A percentile compares a stretch with the other conserved stretches of the same genome.
phyloP scores from a whole-genome alignment of 1,140 invertebrate genomes.

The Papilio glaucus region DNA sequence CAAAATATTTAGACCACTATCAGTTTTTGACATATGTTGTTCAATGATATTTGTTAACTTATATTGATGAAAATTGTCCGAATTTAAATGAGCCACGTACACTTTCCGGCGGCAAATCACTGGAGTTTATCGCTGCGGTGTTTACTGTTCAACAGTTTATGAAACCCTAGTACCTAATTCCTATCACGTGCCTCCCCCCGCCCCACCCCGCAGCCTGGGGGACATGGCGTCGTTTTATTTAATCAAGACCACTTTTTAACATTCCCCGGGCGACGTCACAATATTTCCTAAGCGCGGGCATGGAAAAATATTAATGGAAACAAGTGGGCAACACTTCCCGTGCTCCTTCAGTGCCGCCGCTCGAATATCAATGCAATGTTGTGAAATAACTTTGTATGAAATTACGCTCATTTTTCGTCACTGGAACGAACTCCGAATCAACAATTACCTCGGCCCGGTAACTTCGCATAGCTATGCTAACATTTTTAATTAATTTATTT shows the following conservation, averaged over 20 bases:
- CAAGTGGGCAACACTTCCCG: constrained; percentile 57
- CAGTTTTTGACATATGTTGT: no score
- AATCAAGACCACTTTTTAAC: constrained; percentile 79
- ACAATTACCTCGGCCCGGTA: not conserved
- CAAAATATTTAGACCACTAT: no score
- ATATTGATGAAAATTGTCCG: not conserved
- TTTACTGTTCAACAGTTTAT: constrained; percentile 62
- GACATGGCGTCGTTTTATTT: constrained; percentile 74
- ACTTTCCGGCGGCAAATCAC: constrained; percentile 39
- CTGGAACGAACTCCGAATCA: not conserved
- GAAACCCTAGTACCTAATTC: constrained; percentile 58
- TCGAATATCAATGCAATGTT: constrained; percentile 48
- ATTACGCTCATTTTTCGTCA: constrained; percentile 31
- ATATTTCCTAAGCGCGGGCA: constrained; percentile 72
- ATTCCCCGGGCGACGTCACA: constrained; percentile 66
- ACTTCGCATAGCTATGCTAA: not conserved
- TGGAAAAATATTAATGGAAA: constrained; percentile 60
- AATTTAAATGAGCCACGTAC: constrained; percentile 31
- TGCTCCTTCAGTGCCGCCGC: constrained; percentile 49
- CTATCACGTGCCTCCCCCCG: constrained; percentile 57
- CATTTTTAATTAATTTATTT: not conserved
- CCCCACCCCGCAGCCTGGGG: constrained; percentile 33
- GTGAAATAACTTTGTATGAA: constrained; percentile 21
- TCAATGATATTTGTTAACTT: no score
- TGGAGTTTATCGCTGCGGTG: constrained; percentile 58